Evolutionary conservation across 2,888 invertebrate genomes (phyloP).

Genomic region (Physocephala rufipes): DNA sequence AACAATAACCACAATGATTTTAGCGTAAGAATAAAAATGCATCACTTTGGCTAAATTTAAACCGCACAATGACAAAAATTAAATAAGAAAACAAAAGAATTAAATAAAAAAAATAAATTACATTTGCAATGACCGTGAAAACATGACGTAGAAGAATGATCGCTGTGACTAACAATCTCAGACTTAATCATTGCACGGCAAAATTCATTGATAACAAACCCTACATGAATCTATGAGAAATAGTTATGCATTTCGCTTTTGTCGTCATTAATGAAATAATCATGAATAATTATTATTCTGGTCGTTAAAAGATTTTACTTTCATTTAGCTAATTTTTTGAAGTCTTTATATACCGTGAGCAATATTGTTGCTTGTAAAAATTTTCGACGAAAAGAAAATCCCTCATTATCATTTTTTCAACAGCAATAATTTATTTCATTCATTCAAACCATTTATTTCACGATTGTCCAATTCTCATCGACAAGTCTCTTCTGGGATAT

Average conservation of each 20-base stretch:
- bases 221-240: background rate
- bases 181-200: background rate
- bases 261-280: background rate
- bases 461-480: no score
- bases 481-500: no score
- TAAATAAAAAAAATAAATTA: background rate
- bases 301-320: no score
- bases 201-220: background rate
- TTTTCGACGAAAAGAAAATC: no score
- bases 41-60: conserved; percentile 2
- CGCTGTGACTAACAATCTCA: background rate
- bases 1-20: no score
- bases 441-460: no score
- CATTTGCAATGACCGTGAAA: conserved; percentile 35
- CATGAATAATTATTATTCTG: no score
- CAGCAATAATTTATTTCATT: no score
- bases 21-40: background rate
- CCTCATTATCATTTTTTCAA: no score
- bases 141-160: background rate
- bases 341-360: no score
- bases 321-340: no score
- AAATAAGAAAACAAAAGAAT: background rate
- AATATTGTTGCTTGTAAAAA: no score
- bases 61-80: background rate
- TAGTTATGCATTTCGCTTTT: background rate